Evolutionary conservation across 2,888 invertebrate species (phyloP).

Genomic region (Notodonta dromedarius): DNA sequence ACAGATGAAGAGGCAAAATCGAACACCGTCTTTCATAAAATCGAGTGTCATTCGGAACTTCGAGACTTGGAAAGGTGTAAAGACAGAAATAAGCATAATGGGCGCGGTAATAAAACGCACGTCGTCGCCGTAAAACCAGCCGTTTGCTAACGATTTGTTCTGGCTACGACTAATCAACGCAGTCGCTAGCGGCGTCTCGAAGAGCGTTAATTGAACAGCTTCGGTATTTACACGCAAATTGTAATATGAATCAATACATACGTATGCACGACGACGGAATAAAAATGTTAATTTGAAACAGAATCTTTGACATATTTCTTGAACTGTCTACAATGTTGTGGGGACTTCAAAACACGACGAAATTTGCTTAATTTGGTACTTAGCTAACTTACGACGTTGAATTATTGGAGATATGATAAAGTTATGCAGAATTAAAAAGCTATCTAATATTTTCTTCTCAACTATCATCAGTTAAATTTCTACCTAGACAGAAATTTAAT

Average conservation of each 20-base stretch:
- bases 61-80: slow-evolving; percentile 30
- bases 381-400: no score
- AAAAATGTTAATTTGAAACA: no score
- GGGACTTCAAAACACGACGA: no score
- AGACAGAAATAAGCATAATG: slow-evolving; percentile 50
- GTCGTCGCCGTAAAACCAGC: slow-evolving; percentile 56
- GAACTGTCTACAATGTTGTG: no score
- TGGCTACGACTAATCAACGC: slow-evolving; percentile 56
- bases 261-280: no score
- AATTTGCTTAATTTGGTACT: no score
- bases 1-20: background rate
- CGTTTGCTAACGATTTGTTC: slow-evolving; percentile 53
- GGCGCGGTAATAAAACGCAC: slow-evolving; percentile 60
- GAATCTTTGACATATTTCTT: no score
- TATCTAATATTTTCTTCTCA: background rate
- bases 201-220: slow-evolving; percentile 43
- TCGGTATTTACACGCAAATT: slow-evolving; percentile 19
- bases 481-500: background rate
- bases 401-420: no score
- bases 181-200: slow-evolving; percentile 22
- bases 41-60: background rate
- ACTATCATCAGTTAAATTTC: background rate
- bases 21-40: background rate
- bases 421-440: background rate
- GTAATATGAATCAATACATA: slow-evolving; percentile 20